Evolutionary conservation across 2,113 vertebrate species (phyloP).

Genomic region (Cephalopholis sonnerati): DNA sequence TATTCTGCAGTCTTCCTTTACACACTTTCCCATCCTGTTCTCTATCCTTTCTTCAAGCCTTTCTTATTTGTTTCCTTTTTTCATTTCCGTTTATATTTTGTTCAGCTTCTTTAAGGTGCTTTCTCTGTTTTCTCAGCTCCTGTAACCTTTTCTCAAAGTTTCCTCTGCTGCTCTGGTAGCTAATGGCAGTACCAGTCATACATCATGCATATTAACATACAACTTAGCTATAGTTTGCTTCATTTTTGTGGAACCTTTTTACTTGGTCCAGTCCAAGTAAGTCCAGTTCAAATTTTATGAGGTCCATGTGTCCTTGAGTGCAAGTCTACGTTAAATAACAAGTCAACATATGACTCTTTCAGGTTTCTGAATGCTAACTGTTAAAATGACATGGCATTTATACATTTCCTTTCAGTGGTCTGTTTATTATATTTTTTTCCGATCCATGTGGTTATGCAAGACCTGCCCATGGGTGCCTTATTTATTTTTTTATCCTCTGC

Average conservation of each 20-base stretch:
- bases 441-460: not conserved
- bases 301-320: not conserved
- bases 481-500: not conserved
- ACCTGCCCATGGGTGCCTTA: not conserved
- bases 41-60: conserved; percentile 22
- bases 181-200: not conserved
- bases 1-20: conserved; percentile 27
- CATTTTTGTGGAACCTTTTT: too few species aligned
- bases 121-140: conserved; percentile 1
- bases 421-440: not conserved
- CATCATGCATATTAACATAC: not conserved
- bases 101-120: conserved; percentile 2
- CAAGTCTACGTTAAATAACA: not conserved
- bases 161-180: not conserved
- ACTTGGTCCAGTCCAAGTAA: too few species aligned
- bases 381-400: not conserved
- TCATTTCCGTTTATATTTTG: not conserved
- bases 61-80: conserved; percentile 10
- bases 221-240: not conserved
- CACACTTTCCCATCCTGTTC: conserved; percentile 7
- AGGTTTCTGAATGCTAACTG: not conserved
- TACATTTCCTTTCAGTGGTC: too few species aligned
- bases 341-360: not conserved
- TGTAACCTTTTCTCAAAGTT: conserved; percentile 1
- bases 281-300: not conserved